A percentile compares a stretch with the other conserved stretches of the same genome.
Evolutionary conservation across 2,113 vertebrate genomes (phyloP).

Genomic region (Pomatostomus ruficeps): DNA sequence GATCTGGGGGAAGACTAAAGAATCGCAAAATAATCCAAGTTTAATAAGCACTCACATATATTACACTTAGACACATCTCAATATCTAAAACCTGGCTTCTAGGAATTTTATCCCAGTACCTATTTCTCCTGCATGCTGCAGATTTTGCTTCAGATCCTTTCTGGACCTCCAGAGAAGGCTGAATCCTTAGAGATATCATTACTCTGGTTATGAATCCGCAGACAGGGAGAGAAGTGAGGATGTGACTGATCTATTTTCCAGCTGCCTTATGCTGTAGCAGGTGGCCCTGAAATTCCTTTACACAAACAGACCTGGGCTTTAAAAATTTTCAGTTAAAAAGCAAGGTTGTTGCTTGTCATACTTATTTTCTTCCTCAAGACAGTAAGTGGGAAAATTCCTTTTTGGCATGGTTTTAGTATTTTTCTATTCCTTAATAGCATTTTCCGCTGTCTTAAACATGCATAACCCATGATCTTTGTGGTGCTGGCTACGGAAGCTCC

Average conservation of each 20-base stretch:
- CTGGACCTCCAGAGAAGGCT: neutral
- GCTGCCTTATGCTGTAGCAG: neutral
- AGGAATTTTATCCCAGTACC: neutral
- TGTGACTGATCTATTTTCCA: neutral
- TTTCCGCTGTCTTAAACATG: neutral
- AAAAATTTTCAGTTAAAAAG: neutral
- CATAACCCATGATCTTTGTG: fast-evolving
- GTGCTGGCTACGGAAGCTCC: neutral
- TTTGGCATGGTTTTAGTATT: neutral
- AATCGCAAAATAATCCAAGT: neutral
- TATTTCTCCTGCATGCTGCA: neutral
- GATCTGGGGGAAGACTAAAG: neutral
- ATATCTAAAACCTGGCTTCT: neutral
- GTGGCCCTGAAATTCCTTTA: neutral
- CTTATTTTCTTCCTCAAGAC: neutral
- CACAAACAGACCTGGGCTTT: neutral
- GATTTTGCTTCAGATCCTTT: neutral
- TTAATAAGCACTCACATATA: neutral
- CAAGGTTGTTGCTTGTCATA: neutral
- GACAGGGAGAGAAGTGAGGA: neutral
- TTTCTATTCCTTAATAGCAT: neutral
- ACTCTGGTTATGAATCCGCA: neutral
- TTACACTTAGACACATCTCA: neutral
- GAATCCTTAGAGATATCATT: neutral
- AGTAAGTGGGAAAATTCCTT: neutral